These are phyloP conservation scores for Hypolimnas misippus DNA, from an alignment of 2,888 invertebrate genomes.

Conservation along the genomic window DNA sequence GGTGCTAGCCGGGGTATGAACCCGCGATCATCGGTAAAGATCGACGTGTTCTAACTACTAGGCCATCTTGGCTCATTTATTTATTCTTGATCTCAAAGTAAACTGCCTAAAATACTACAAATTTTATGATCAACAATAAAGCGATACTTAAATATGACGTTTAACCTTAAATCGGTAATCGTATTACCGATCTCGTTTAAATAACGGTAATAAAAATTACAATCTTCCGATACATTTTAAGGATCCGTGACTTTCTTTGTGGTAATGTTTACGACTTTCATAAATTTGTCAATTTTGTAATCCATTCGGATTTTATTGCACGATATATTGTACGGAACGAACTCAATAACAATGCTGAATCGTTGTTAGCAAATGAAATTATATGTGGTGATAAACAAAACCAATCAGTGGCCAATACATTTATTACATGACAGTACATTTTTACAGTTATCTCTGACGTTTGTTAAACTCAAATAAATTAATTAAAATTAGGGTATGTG, in stretches of 20 bases:
- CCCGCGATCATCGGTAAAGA: too few relatives aligned
- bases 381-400: slow-evolving; percentile 29
- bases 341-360: slow-evolving; percentile 31
- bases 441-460: background rate
- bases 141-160: background rate
- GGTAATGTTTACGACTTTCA: slow-evolving; percentile 35
- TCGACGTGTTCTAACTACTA: too few relatives aligned
- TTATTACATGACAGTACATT: slow-evolving; percentile 17
- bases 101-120: too few relatives aligned
- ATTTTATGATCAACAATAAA: background rate
- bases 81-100: too few relatives aligned
- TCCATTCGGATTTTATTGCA: slow-evolving; percentile 36
- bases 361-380: slow-evolving; percentile 35
- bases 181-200: slow-evolving; percentile 21
- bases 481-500: background rate
- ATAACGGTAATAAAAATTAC: slow-evolving; percentile 31
- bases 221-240: slow-evolving; percentile 21
- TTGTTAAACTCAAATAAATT: background rate
- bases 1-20: too few relatives aligned
- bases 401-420: slow-evolving; percentile 21
- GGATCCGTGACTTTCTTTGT: slow-evolving; percentile 33
- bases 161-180: background rate
- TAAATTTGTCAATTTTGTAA: slow-evolving; percentile 42
- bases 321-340: slow-evolving; percentile 25
- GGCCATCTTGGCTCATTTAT: too few relatives aligned